phyloP scores from a whole-genome alignment of 2,797 vertebrate species.

The Erithacus rubecula region DNA sequence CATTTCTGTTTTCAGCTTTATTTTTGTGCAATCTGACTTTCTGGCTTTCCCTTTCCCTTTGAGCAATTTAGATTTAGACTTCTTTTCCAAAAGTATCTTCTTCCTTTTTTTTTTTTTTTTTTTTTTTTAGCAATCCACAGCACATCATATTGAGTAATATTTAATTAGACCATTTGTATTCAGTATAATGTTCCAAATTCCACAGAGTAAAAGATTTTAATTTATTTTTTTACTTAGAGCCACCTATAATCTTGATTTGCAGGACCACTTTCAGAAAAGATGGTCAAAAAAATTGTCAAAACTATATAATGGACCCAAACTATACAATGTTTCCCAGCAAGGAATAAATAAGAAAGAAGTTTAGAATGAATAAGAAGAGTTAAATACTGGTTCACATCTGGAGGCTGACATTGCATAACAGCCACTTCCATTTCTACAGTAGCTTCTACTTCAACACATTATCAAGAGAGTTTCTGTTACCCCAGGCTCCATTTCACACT shows the following conservation, averaged over 20 bases:
- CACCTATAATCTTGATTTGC: background rate
- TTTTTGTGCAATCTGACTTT: background rate
- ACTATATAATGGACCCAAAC: background rate
- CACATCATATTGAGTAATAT: background rate
- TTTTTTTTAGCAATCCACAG: background rate
- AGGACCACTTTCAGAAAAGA: background rate
- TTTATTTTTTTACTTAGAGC: background rate
- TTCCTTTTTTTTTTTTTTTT: background rate
- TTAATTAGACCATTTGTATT: background rate
- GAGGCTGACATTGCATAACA: background rate
- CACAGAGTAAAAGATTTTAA: background rate
- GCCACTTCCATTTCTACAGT: background rate
- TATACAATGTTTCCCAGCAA: background rate
- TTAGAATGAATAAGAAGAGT: background rate
- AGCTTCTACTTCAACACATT: background rate
- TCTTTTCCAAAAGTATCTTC: background rate
- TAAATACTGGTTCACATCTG: background rate
- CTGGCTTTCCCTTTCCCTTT: slow-evolving; percentile 9
- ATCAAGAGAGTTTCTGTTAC: background rate
- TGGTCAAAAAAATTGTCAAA: background rate
- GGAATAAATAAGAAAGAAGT: background rate
- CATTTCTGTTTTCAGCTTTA: slow-evolving; percentile 33
- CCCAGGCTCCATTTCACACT: background rate
- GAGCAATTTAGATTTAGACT: background rate
- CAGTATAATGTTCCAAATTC: background rate